Percentiles rank a stretch among this genome's conserved stretches.
Conservation (phyloP, 2,888 invertebrate genomes). For the Latrodectus hesperus region DNA sequence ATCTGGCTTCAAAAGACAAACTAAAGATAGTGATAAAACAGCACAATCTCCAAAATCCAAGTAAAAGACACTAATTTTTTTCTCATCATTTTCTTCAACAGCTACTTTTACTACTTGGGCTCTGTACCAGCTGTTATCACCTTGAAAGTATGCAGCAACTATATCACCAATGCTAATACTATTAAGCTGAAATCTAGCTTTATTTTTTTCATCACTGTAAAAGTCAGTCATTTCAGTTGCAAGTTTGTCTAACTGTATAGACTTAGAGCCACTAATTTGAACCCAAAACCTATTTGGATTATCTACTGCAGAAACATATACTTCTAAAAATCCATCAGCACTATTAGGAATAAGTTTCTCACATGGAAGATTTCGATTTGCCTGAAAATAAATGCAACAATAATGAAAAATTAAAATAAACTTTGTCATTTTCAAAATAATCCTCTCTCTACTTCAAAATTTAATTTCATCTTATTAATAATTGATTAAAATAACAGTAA, state of each 20-base stretch:
- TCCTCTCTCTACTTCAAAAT: too few relatives aligned
- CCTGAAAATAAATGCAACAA: conserved; percentile 12
- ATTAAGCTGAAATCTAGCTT: conserved; percentile 15
- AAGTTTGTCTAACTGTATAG: conserved; percentile 85
- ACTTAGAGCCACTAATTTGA: conserved; percentile 82
- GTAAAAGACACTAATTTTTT: conserved; percentile 74
- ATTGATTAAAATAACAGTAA: too few relatives aligned
- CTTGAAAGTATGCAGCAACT: conserved; percentile 88
- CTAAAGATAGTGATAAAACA: conserved; percentile 72
- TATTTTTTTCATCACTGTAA: conserved; percentile 77
- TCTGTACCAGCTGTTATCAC: conserved; percentile 86
- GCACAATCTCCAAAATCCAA: conserved; percentile 75
- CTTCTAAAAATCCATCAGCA: conserved; percentile 82
- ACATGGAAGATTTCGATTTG: conserved; percentile 18
- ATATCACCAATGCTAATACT: conserved; percentile 81
- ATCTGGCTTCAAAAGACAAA: conserved; percentile 72
- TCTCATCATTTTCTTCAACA: conserved; percentile 78
- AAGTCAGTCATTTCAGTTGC: conserved; percentile 88
- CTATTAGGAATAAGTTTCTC: conserved; percentile 45
- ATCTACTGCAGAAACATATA: conserved; percentile 89
- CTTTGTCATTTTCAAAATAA: not conserved
- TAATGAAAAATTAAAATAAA: too few relatives aligned
- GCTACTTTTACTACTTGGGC: conserved; percentile 80
- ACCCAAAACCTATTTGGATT: conserved; percentile 89
- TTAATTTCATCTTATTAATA: too few relatives aligned